These are phyloP conservation scores for Agriopis marginaria DNA, from an alignment of 2,888 invertebrate species.

Conservation along the genomic window DNA sequence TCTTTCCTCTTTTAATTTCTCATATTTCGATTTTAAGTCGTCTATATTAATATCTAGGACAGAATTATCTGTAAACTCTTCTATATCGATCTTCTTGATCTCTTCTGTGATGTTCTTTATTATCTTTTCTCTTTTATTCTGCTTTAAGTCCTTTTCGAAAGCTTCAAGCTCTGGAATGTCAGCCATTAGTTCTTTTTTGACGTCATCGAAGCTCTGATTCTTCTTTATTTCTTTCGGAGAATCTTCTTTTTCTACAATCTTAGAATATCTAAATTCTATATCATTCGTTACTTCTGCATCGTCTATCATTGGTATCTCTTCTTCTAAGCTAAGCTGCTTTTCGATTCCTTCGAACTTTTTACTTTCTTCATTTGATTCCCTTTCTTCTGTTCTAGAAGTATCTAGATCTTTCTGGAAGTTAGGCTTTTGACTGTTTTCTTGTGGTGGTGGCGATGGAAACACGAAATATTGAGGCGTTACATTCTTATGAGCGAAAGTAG, in stretches of 20 bases:
- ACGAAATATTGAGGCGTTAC: constrained; percentile 81
- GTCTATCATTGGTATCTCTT: constrained; percentile 85
- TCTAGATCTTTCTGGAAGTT: constrained; percentile 52
- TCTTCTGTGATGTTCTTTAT: constrained; percentile 78
- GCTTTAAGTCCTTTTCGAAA: constrained; percentile 82
- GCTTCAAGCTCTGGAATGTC: constrained; percentile 83
- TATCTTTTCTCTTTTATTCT: constrained; percentile 80
- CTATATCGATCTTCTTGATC: constrained; percentile 67
- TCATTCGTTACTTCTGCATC: constrained; percentile 78
- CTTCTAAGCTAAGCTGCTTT: constrained; percentile 81
- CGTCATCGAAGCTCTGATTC: constrained; percentile 81
- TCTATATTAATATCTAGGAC: constrained; percentile 82
- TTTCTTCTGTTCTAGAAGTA: constrained; percentile 20
- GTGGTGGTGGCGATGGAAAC: constrained; percentile 78
- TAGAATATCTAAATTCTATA: constrained; percentile 77
- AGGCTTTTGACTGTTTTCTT: constrained; percentile 60
- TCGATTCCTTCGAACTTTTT: constrained; percentile 73
- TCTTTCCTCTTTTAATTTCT: constrained; percentile 76
- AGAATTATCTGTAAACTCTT: constrained; percentile 57
- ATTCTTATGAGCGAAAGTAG: constrained; percentile 84
- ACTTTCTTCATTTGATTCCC: constrained; percentile 13
- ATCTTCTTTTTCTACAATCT: constrained; percentile 57
- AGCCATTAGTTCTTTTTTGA: constrained; percentile 82
- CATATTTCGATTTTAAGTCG: constrained; percentile 83
- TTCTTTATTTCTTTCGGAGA: constrained; percentile 45